Evolutionary conservation across 1,140 invertebrate genomes (phyloP), one percentile per base, ranked within the genome.

Genomic region (Bombus fervidus): DNA sequence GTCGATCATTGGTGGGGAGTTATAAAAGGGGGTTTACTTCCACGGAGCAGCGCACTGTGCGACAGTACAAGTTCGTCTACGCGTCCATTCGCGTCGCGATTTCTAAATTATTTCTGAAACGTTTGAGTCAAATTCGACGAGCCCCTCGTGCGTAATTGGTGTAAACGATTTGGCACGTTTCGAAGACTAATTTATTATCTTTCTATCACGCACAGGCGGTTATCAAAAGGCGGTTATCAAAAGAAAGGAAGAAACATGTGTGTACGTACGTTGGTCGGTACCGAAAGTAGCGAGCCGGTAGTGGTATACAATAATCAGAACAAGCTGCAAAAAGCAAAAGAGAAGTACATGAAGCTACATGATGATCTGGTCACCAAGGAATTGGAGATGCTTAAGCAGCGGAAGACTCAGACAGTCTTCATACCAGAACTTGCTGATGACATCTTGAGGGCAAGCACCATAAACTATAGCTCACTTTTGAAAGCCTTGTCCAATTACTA

Each of bases 301-400:
- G 86, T 66, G 34, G 69, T 85, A 15, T 41, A 74, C 53, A 69
- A 66, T 28, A 79, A 86, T 39, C 74, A 72, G 31, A 89, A 37
- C 43, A 91, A 88, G 72, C 39, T 91, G 18, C 89, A 82, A 9
- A 92, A 89, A 64, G 89, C 86, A 25, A 95, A 94, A 77, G 93
- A 94, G 31, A 94, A 94, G 78, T 95, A 92, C 71, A 91, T 92
- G 53, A 93, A 88, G 43, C 81, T 93, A 1, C 93, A 94, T 86
- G 92, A 95, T 2, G 89, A 93, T 59, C 87, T 93, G 85, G 66
- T 93, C 22, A 66, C 85, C 3, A 82, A 80, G 1, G 91, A 92
- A 43, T 25, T 59, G 28, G 88, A 87, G 62, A 74, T 89, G 69
- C 64, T 83, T n/a, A 87, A 88, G 31, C 57, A 85, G 18, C 82